phyloP scores from a whole-genome alignment of 1,140 invertebrate species.

The Calliopsis andreniformis region DNA sequence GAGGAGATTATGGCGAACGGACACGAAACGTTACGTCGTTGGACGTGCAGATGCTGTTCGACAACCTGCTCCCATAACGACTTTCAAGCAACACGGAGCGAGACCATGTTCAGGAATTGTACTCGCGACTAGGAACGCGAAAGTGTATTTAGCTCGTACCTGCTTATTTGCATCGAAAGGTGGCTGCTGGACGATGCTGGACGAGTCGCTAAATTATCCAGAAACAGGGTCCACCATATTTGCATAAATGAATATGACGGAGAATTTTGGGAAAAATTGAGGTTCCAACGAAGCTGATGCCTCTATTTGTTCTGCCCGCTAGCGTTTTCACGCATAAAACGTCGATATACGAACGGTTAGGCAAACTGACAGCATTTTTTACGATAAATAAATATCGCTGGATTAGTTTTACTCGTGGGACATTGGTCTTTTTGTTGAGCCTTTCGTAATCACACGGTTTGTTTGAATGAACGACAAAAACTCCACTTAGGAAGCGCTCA shows the following conservation, averaged over 20 bases:
- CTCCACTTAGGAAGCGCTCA: not conserved
- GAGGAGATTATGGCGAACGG: conserved; percentile 43
- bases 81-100: not conserved
- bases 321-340: not conserved
- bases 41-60: conserved; percentile 12
- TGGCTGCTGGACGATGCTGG: not conserved
- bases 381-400: not conserved
- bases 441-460: not conserved
- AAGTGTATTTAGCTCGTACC: not conserved
- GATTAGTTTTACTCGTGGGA: not conserved
- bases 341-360: not conserved
- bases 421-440: not conserved
- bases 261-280: not conserved
- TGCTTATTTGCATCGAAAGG: not conserved
- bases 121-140: not conserved
- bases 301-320: not conserved
- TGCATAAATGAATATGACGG: not conserved
- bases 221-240: not conserved
- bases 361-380: not conserved
- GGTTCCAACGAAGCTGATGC: no score
- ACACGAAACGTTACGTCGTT: conserved; percentile 24
- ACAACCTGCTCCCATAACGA: conserved; percentile 3
- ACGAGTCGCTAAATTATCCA: not conserved
- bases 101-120: not conserved
- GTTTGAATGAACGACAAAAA: no score